phyloP scores from a whole-genome alignment of 2,113 vertebrate genomes.

The Ctenodactylus gundi region DNA sequence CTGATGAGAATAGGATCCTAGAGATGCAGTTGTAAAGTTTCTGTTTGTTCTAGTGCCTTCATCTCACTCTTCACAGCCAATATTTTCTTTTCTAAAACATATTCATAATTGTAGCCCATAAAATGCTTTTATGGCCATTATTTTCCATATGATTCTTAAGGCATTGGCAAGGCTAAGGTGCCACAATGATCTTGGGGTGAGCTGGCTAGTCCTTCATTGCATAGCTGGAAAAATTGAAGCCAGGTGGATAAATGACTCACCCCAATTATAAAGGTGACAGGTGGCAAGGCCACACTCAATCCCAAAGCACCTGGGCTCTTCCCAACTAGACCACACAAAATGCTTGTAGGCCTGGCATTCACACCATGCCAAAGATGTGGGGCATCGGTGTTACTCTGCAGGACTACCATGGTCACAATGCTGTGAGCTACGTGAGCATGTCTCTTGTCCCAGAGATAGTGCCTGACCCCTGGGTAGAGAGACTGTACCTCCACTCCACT shows the following conservation, averaged over 20 bases:
- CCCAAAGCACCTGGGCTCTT: not conserved
- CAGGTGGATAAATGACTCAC: not conserved
- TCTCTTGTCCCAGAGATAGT: not conserved
- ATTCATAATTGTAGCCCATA: conserved; percentile 15
- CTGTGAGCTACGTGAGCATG: not conserved
- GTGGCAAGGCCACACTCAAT: not conserved
- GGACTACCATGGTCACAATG: not conserved
- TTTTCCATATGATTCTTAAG: conserved; percentile 24
- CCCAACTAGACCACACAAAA: not conserved
- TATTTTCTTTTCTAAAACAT: conserved; percentile 31
- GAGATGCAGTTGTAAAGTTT: not conserved
- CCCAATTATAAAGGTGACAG: not conserved
- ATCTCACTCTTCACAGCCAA: not conserved
- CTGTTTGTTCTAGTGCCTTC: not conserved
- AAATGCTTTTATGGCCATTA: not conserved
- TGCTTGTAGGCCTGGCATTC: not conserved
- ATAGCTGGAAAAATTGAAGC: not conserved
- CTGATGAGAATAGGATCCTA: not conserved
- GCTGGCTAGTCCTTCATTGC: not conserved
- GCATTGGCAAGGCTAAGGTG: not conserved
- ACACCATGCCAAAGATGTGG: accelerated
- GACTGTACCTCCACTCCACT: no score
- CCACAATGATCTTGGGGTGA: not conserved
- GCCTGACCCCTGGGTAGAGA: not conserved
- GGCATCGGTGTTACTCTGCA: not conserved